Evolutionary conservation across 1,140 invertebrate genomes (phyloP).

Genomic region (Nasonia giraulti): DNA sequence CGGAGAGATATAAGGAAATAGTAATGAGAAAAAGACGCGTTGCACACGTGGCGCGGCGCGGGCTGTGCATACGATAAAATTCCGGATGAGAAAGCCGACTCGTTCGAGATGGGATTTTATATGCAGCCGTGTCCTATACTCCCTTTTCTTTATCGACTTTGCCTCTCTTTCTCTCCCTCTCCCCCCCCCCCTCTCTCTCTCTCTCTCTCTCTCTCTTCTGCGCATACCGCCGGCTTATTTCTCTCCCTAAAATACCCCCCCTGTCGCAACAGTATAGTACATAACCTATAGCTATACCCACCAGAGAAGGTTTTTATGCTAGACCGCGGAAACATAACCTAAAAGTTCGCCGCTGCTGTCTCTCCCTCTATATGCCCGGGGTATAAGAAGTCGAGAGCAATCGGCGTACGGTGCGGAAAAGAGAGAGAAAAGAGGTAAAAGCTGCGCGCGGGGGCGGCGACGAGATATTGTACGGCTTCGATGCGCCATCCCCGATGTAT

Average conservation of each 20-base stretch:
- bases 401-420: too few species aligned
- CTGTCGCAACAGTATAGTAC: background rate
- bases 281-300: background rate
- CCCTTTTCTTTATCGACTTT: constrained; percentile 20
- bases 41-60: too few species aligned
- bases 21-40: background rate
- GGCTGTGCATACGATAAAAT: background rate
- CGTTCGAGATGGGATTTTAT: constrained; percentile 17
- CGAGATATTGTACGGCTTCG: too few species aligned
- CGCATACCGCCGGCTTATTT: background rate
- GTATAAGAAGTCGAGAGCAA: background rate
- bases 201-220: too few species aligned
- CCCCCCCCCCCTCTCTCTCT: background rate
- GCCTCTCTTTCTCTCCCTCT: background rate
- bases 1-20: background rate
- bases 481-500: too few species aligned
- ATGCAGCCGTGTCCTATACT: background rate
- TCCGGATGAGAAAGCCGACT: background rate
- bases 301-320: background rate
- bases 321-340: constrained; percentile 5
- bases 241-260: background rate
- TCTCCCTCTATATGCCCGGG: background rate
- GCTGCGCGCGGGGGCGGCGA: too few species aligned
- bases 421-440: too few species aligned
- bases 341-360: background rate